Conservation (phyloP, 1,140 invertebrate genomes). For the Lutraria rhynchaena region DNA sequence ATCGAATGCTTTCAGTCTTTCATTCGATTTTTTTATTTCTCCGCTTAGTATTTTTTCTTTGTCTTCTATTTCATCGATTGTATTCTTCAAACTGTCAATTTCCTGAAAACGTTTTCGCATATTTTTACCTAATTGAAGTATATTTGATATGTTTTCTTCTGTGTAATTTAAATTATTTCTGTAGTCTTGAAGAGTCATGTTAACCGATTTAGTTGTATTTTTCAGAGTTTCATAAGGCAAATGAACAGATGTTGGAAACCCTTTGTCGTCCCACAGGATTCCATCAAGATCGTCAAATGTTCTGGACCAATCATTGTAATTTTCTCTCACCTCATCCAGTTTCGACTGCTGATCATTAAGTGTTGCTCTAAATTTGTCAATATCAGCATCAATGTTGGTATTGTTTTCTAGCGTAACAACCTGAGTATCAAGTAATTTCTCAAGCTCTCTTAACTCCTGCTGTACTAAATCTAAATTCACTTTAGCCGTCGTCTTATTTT, state of each 20-base stretch:
- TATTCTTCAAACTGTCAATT: not conserved
- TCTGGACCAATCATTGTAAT: not conserved
- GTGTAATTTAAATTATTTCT: not conserved
- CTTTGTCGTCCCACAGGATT: slow-evolving; percentile 27
- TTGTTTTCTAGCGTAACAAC: not conserved
- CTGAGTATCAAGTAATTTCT: not conserved
- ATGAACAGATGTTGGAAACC: slow-evolving; percentile 16
- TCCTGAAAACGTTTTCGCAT: not conserved
- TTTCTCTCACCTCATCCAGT: slow-evolving; percentile 1
- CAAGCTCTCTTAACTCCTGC: not conserved
- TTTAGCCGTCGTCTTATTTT: not conserved
- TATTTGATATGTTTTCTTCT: not conserved
- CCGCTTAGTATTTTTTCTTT: not conserved
- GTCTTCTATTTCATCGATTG: slow-evolving; percentile 20
- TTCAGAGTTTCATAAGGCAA: not conserved
- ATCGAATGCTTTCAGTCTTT: not conserved
- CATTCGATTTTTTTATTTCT: not conserved
- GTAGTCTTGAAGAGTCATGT: slow-evolving; percentile 7
- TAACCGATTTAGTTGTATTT: slow-evolving; percentile 29
- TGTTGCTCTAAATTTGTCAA: not conserved
- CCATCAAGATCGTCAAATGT: not conserved
- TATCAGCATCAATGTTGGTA: slow-evolving; percentile 8
- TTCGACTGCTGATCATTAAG: not conserved
- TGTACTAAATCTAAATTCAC: not conserved
- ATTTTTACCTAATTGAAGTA: not conserved